Evolutionary conservation across 2,888 invertebrate species (phyloP).

Genomic region (Eupithecia tripunctaria): DNA sequence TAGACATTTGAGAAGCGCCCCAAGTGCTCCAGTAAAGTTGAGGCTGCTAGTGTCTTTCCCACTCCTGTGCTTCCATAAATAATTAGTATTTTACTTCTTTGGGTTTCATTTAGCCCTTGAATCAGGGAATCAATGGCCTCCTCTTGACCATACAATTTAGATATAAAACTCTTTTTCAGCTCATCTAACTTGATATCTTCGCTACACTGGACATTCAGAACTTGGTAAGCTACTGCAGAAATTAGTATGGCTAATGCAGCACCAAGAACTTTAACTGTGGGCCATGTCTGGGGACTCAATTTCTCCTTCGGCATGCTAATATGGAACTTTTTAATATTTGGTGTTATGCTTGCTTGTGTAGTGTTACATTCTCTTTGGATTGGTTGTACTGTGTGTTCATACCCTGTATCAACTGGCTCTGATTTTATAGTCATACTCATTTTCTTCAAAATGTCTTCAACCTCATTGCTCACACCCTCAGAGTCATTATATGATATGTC

Average conservation of each 20-base stretch:
- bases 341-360: neutral
- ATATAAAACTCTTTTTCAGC: conserved; percentile 53
- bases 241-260: conserved; percentile 48
- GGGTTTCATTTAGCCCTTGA: conserved; percentile 54
- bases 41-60: conserved; percentile 73
- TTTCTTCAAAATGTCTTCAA: conserved; percentile 22
- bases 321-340: conserved; percentile 56
- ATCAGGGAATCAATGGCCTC: conserved; percentile 59
- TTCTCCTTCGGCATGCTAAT: conserved; percentile 49
- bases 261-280: conserved; percentile 42
- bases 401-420: neutral
- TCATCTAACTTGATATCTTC: conserved; percentile 53
- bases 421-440: conserved; percentile 14
- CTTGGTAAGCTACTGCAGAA: conserved; percentile 54
- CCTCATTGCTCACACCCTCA: conserved; percentile 19
- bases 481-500: conserved; percentile 63
- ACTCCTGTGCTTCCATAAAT: conserved; percentile 78
- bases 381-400: neutral
- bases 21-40: conserved; percentile 61
- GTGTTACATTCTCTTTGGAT: too few relatives aligned
- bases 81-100: conserved; percentile 64
- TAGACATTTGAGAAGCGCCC: conserved; percentile 69
- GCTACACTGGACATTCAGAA: conserved; percentile 60
- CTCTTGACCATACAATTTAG: conserved; percentile 68
- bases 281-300: conserved; percentile 34